Percentiles rank a stretch among this genome's conserved stretches.
Conservation (phyloP, 35 echinoderm and acorn worm species). For the Eucidaris tribuloides region DNA sequence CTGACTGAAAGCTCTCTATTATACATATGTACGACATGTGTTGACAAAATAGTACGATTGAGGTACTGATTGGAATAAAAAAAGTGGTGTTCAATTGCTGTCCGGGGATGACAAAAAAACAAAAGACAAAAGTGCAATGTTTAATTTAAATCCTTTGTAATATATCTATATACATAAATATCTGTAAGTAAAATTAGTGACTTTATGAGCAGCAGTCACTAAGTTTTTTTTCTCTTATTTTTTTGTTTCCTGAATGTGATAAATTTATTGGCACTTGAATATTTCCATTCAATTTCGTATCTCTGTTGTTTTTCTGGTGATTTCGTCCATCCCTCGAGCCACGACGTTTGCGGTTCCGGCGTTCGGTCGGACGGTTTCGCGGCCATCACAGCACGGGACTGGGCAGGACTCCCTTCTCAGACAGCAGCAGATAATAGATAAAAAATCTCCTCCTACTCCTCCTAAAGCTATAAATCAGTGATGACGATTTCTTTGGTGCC, state of each 20-base stretch:
- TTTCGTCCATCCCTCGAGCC: no score
- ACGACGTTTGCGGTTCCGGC: no score
- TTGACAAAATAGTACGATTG: slow-evolving; percentile 11
- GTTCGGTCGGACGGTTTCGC: no score
- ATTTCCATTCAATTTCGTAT: slow-evolving; percentile 18
- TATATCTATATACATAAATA: slow-evolving; percentile 26
- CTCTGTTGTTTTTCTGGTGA: slow-evolving; percentile 2
- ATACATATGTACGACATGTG: neutral
- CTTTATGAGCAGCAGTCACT: neutral
- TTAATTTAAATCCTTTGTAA: neutral
- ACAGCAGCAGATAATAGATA: slow-evolving; percentile 14
- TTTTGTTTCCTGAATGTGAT: slow-evolving; percentile 30
- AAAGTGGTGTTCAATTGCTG: neutral
- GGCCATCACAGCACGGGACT: no score
- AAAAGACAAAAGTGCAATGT: neutral
- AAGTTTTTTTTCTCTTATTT: neutral
- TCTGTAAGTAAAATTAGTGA: slow-evolving; percentile 3
- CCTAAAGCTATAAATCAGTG: slow-evolving; percentile 11
- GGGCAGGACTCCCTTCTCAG: no score
- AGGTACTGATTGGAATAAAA: slow-evolving; percentile 30
- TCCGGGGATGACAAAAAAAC: neutral
- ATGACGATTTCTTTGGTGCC: slow-evolving; percentile 62
- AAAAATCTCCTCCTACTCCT: neutral
- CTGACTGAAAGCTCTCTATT: slow-evolving; percentile 19
- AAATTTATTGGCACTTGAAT: slow-evolving; percentile 36